These are phyloP conservation scores for Hoplostethus mediterraneus DNA, from an alignment of 2,797 vertebrate species.

Conservation along the genomic window DNA sequence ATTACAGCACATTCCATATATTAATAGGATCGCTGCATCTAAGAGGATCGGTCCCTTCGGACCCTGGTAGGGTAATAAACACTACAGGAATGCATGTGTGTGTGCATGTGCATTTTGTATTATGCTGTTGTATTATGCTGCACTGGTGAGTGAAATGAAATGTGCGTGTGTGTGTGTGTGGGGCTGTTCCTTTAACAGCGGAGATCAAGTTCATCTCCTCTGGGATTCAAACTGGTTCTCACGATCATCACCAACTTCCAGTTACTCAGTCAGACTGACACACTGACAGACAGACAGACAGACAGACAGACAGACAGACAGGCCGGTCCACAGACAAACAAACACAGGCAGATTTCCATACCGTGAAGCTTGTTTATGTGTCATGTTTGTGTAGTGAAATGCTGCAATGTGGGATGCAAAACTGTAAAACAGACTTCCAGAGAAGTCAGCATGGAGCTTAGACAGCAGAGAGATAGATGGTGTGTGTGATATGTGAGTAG, in stretches of 20 bases:
- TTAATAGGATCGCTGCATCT: conserved; percentile 63
- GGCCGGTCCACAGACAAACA: conserved; percentile 13
- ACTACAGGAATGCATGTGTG: conserved; percentile 17
- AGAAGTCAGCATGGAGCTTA: no score
- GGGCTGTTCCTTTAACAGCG: conserved; percentile 54
- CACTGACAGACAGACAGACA: conserved; percentile 13
- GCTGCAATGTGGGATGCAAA: background rate
- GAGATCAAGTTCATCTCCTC: conserved; percentile 68
- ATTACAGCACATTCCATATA: conserved; percentile 63
- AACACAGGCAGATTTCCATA: background rate
- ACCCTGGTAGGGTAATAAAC: conserved; percentile 13
- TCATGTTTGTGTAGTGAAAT: background rate
- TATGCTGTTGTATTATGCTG: background rate
- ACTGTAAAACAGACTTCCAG: background rate
- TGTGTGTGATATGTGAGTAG: background rate
- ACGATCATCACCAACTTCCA: conserved; percentile 52
- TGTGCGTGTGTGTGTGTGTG: conserved; percentile 21
- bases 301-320: background rate
- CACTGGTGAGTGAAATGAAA: no score
- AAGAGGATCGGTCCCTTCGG: conserved; percentile 59
- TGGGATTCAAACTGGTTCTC: conserved; percentile 65
- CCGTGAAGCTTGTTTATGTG: no score
- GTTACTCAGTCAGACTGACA: conserved; percentile 8
- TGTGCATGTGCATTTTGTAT: conserved; percentile 21
- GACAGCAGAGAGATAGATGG: background rate